Evolutionary conservation across 2,888 invertebrate species (phyloP).

Genomic region (Ennomos erosarius): DNA sequence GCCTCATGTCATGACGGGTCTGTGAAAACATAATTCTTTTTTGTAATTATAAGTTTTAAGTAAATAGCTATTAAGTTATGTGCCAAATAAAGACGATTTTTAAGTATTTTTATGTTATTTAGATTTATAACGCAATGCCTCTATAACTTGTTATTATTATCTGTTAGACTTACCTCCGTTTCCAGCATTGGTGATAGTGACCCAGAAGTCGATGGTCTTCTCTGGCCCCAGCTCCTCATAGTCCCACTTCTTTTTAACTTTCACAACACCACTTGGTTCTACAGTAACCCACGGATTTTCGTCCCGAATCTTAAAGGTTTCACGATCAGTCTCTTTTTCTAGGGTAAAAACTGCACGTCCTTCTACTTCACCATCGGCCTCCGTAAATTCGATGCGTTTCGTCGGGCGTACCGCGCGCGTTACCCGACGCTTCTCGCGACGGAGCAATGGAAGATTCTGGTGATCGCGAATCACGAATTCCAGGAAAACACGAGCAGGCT

Average conservation of each 20-base stretch:
- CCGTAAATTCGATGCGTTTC: constrained; percentile 95
- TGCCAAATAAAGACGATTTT: background rate
- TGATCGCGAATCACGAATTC: constrained; percentile 88
- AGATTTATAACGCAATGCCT: constrained; percentile 31
- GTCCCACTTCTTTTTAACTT: constrained; percentile 98
- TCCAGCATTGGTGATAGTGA: constrained; percentile 95
- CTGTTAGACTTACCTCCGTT: constrained; percentile 90
- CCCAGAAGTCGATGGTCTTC: constrained; percentile 98
- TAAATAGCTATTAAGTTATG: background rate
- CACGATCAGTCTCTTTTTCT: constrained; percentile 96
- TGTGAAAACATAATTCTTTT: constrained; percentile 16
- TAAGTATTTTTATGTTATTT: background rate
- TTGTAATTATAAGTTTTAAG: constrained; percentile 1
- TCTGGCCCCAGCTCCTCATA: constrained; percentile 97
- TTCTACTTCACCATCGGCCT: constrained; percentile 95
- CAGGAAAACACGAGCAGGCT: constrained; percentile 91
- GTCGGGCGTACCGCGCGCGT: constrained; percentile 97
- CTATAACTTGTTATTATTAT: constrained; percentile 10
- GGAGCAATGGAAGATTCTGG: constrained; percentile 87
- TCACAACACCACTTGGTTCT: constrained; percentile 95
- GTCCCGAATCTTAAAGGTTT: constrained; percentile 96
- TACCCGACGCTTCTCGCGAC: constrained; percentile 90
- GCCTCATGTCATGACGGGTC: constrained; percentile 20
- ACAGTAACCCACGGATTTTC: constrained; percentile 98
- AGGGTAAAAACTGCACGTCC: constrained; percentile 95